phyloP scores from a whole-genome alignment of 2,888 invertebrate species.

The Tillus elongatus region DNA sequence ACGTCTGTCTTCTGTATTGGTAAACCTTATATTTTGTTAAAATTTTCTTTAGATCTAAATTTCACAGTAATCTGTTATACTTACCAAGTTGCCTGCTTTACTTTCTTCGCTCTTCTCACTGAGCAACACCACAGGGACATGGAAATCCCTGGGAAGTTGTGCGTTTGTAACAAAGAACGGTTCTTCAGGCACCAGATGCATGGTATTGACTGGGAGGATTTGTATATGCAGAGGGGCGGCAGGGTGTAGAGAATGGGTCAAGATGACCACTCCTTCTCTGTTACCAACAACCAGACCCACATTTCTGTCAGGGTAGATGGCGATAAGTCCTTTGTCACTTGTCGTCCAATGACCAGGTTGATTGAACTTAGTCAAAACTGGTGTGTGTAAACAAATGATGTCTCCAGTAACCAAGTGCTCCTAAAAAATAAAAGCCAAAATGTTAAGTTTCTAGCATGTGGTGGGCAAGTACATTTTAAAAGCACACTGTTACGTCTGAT shows the following conservation, averaged over 20 bases:
- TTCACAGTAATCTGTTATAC: too few relatives aligned
- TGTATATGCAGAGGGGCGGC: slow-evolving; percentile 32
- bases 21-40: too few relatives aligned
- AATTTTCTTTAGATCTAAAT: too few relatives aligned
- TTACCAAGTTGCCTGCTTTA: slow-evolving; percentile 35
- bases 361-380: slow-evolving; percentile 34
- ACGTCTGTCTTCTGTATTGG: too few relatives aligned
- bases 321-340: slow-evolving; percentile 34
- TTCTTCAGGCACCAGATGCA: slow-evolving; percentile 24
- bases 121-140: slow-evolving; percentile 31
- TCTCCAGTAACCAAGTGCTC: slow-evolving; percentile 45
- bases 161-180: too few relatives aligned
- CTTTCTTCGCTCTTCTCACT: slow-evolving; percentile 27
- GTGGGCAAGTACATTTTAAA: too few relatives aligned
- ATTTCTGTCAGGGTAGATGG: slow-evolving; percentile 34
- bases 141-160: too few relatives aligned
- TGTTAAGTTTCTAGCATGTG: too few relatives aligned
- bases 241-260: slow-evolving; percentile 35
- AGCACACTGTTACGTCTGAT: too few relatives aligned
- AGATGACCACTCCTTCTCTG: slow-evolving; percentile 30
- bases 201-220: slow-evolving; percentile 30
- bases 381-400: slow-evolving; percentile 46
- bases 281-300: slow-evolving; percentile 35
- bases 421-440: too few relatives aligned
- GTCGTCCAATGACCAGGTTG: slow-evolving; percentile 36